Evolutionary conservation across 1,140 invertebrate genomes (phyloP), one percentile per base, ranked within the genome.

Genomic region (Drosophila rhopaloa): DNA sequence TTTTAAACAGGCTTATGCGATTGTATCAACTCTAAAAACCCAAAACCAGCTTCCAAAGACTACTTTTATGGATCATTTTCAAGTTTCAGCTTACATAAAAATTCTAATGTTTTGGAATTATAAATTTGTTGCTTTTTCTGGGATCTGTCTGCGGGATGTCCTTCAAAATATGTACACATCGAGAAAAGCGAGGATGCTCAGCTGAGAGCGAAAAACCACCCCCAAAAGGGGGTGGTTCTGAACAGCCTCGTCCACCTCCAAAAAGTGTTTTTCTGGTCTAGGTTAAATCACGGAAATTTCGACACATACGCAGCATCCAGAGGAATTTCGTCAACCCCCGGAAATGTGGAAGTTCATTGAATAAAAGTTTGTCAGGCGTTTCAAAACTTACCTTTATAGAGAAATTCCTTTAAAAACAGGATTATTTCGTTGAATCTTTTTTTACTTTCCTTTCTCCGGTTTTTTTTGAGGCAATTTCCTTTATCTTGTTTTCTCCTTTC

Each of bases 311-410:
- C 62, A 67, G 72, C 80, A 66, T 85, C 74, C 60, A 76, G 53
- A 61, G 83, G 83, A 86, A 86, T 86, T 65, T 38, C 60, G 65
- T 68, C 83, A 79, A 75, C 83, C 82, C 78, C 76, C 72, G 44
- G 27, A 70, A 66, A 48, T 8, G 27, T 44, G 47, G 1, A 11
- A 4, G 4, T 61, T 61, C 56, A 32, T 40, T 44, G 27, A 71
- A 58, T 51, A 38, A 46, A 71, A 71, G 56, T 73, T 44, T 70
- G 56, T 71, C 55, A 71, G 11, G 32, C 14, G 10, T 9, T 13
- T 19, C 32, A 10, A 37, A 50, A 58, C 66, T 24, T 48, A 72
- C 67, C 67, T 51, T 60, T 29, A 66, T 41, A 53, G 9, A 27
- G 40, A 37, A 61, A 51, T 60, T 73, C 70, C 56, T 73, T 73